Evolutionary conservation across 2,113 vertebrate genomes (phyloP), one percentile per base, ranked within the genome.

Genomic region (Phycodurus eques): DNA sequence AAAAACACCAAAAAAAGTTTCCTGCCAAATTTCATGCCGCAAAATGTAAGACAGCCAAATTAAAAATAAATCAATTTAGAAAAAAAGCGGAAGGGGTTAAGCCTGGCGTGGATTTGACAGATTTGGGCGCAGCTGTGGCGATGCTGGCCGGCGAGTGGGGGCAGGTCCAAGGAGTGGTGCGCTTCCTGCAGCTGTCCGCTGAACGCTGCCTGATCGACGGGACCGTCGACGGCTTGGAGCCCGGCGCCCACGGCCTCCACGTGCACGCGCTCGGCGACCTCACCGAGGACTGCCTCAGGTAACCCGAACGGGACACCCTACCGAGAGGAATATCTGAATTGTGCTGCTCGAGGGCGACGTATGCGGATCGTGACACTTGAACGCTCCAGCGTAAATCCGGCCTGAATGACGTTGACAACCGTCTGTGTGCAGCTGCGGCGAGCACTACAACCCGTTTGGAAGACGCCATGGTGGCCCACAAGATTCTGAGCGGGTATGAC

Each of bases 361-460:
- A 49, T 13, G 4, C 5, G 14, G 15, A 49, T 49, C 17, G 47
- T 49, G 47, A 5, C 14, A 49, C 47, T 49, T 1, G 12, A 49
- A 49, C 47, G 14, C 2, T 17, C 15, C 15, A 2, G 17, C 5
- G 49, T 51, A 11, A 56, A n/a, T n/a, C 53, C 20, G n/a, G 19
- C 51, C 51, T 20, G 19, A 20, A 2, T 20, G 7, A 62, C 8
- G 19, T 10, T 20, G 11, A 42, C 47, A n/a, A 6, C 43, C 11
- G 17, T 57, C 19, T 69, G 3, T 65, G 47, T 31, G 39, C 87
- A 96, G 96, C 75, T 97, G 96, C 77, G 96, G 96, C 5, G 94
- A 94, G 14, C 96, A 98, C 85, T 97, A 90, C 72, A 95, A 98
- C 80, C 96, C 96, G 0, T 90, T 90, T 44, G 89, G 93, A n/a